Evolutionary conservation across 2,888 invertebrate species (phyloP).

Genomic region (Stenurella melanura): DNA sequence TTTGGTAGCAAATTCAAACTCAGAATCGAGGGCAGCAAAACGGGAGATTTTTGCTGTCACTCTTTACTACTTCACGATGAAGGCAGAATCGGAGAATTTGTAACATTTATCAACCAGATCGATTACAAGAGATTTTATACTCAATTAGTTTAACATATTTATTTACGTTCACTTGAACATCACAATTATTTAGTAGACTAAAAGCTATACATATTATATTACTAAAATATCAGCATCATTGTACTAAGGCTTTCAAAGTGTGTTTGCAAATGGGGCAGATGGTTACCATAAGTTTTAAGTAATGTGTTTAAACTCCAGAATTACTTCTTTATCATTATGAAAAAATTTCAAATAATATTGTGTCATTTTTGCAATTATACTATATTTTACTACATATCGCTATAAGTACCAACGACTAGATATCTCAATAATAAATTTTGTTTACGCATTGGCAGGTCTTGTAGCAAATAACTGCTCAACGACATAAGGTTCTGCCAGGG

Average conservation of each 20-base stretch:
- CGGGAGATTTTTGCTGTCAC: too few relatives aligned
- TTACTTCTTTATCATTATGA: neutral
- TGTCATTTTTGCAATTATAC: slow-evolving; percentile 11
- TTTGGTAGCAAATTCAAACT: too few relatives aligned
- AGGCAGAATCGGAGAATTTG: neutral
- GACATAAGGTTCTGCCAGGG: slow-evolving; percentile 93
- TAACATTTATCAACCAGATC: neutral
- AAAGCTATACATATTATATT: slow-evolving; percentile 7
- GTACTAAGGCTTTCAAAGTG: neutral
- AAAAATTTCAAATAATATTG: neutral
- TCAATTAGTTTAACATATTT: slow-evolving; percentile 16
- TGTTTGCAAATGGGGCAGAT: neutral
- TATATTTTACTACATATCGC: slow-evolving; percentile 27
- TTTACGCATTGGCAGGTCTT: slow-evolving; percentile 75
- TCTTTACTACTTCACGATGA: neutral
- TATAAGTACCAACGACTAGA: slow-evolving; percentile 27
- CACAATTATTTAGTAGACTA: slow-evolving; percentile 28
- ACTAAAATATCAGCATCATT: slow-evolving; percentile 23
- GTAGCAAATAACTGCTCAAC: slow-evolving; percentile 87
- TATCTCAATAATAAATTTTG: neutral
- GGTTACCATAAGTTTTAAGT: neutral
- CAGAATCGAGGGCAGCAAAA: too few relatives aligned
- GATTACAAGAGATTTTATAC: neutral
- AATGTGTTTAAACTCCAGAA: neutral
- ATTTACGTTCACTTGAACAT: slow-evolving; percentile 30